phyloP scores from a whole-genome alignment of 2,797 vertebrate species.

The Eospalax fontanierii region DNA sequence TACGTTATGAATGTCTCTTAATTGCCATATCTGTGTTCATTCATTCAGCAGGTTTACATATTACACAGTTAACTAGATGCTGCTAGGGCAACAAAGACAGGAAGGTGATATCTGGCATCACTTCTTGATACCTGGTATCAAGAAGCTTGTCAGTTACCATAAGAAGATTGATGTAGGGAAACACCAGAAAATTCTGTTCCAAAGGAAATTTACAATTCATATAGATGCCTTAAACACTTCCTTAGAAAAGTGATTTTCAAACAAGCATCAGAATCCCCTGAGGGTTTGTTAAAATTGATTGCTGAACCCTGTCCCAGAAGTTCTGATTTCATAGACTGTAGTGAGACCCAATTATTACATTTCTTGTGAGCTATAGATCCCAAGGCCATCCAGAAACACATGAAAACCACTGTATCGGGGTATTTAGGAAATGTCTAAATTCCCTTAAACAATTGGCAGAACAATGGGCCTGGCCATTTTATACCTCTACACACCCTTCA shows the following conservation, averaged over 20 bases:
- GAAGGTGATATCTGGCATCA: too few relatives aligned
- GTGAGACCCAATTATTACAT: not conserved
- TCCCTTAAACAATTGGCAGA: not conserved
- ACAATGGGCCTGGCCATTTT: not conserved
- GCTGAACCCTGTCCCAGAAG: not conserved
- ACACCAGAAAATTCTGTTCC: not conserved
- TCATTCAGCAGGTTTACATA: not conserved
- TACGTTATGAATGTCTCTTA: not conserved
- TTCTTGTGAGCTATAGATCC: not conserved
- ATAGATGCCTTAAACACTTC: not conserved
- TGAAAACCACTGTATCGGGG: not conserved
- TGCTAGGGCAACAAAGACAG: not conserved
- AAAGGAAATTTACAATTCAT: too few relatives aligned
- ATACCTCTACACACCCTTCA: not conserved
- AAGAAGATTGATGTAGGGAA: not conserved
- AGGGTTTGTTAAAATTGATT: slow-evolving; percentile 13
- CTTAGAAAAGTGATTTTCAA: slow-evolving; percentile 18
- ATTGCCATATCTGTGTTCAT: slow-evolving; percentile 17
- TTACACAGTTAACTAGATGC: not conserved
- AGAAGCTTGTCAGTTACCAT: not conserved
- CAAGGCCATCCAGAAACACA: not conserved
- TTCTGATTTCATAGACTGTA: not conserved
- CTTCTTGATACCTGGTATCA: not conserved
- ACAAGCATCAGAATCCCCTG: not conserved
- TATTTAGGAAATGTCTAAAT: not conserved